phyloP scores from a whole-genome alignment of 2,113 vertebrate species.

The Neofelis nebulosa region DNA sequence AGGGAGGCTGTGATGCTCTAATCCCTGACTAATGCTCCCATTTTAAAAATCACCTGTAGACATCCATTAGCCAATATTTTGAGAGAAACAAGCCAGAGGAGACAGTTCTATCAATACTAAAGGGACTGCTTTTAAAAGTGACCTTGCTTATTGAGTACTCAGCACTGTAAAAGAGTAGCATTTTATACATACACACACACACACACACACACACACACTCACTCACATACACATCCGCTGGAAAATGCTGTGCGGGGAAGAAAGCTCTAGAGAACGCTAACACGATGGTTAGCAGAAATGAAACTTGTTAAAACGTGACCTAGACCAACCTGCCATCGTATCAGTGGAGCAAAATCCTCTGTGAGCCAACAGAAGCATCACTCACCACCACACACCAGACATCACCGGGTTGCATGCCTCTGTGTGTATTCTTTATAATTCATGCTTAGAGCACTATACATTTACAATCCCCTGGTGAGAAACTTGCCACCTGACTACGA shows the following conservation, averaged over 20 bases:
- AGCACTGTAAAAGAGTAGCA: conserved; percentile 16
- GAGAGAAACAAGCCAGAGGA: conserved; percentile 24
- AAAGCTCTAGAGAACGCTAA: conserved; percentile 64
- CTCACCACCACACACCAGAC: fast-evolving
- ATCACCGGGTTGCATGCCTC: not conserved
- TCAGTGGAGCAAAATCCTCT: conserved; percentile 38
- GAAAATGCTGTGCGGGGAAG: conserved; percentile 52
- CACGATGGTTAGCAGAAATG: conserved; percentile 46
- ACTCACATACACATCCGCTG: not conserved
- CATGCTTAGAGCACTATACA: not conserved
- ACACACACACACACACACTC: not conserved
- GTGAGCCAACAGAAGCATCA: conserved; percentile 5
- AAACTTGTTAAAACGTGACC: conserved; percentile 70
- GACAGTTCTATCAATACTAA: conserved; percentile 43
- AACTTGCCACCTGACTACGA: not conserved
- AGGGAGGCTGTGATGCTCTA: not conserved
- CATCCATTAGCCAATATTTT: conserved; percentile 47
- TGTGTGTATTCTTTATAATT: not conserved
- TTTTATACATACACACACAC: not conserved
- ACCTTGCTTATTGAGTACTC: conserved; percentile 40
- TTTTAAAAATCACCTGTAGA: conserved; percentile 46
- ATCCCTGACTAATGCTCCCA: conserved; percentile 13
- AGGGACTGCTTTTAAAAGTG: conserved; percentile 54
- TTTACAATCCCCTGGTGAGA: not conserved
- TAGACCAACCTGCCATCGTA: conserved; percentile 44